Conservation (phyloP, 2,888 invertebrate species). For the Dryomyza anilis region DNA sequence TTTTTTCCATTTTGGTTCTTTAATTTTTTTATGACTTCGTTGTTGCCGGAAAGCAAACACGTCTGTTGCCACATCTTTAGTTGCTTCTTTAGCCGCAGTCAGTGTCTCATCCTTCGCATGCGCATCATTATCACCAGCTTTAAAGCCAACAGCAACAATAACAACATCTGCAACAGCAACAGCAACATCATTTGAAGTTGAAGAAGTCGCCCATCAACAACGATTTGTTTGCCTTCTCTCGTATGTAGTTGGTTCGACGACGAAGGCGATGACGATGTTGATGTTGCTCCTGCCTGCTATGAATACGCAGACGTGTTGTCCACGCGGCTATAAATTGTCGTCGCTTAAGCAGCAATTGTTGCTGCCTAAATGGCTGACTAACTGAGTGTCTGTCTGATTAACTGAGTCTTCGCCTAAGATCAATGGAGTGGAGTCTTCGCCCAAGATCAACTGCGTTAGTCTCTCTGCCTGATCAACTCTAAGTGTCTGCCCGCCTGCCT, state of each 20-base stretch:
- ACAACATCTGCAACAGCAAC: not conserved
- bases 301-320: not conserved
- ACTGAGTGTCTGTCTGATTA: no score
- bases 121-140: not conserved
- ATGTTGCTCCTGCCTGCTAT: not conserved
- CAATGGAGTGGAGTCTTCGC: no score
- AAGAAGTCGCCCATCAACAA: not conserved
- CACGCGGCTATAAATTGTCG: conserved; percentile 8
- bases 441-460: no score
- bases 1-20: no score
- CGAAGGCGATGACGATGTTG: no score
- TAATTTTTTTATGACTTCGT: no score
- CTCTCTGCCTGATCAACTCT: no score
- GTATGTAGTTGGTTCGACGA: no score
- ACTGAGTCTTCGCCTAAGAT: not conserved
- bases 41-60: not conserved
- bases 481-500: no score
- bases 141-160: not conserved
- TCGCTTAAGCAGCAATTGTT: not conserved
- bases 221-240: not conserved
- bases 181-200: not conserved
- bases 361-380: not conserved
- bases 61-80: no score
- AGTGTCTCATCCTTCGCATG: not conserved
- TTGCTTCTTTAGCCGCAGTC: no score